These are phyloP conservation scores for Tethea ocularis DNA, from an alignment of 2,888 invertebrate genomes.

Conservation along the genomic window DNA sequence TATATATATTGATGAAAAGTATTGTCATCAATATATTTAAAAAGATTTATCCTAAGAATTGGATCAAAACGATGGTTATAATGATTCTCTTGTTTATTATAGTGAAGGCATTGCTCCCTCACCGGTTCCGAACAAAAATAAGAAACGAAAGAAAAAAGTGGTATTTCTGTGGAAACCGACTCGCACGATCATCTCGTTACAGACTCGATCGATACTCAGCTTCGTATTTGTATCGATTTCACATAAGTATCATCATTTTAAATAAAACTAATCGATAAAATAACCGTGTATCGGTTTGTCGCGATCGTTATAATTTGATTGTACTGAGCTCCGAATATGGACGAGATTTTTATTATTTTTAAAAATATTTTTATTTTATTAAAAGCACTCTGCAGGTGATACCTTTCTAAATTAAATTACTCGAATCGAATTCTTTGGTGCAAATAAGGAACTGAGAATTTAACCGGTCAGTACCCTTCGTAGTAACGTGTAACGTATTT, in stretches of 20 bases:
- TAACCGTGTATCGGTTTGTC: slow-evolving; percentile 10
- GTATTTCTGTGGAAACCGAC: slow-evolving; percentile 72
- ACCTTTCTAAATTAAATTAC: background rate
- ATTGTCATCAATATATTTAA: background rate
- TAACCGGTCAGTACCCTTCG: background rate
- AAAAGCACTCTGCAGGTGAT: background rate
- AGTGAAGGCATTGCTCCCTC: slow-evolving; percentile 74
- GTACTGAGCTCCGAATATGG: background rate
- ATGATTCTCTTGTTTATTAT: slow-evolving; percentile 60
- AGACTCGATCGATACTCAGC: slow-evolving; percentile 51
- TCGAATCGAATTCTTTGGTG: slow-evolving; percentile 5
- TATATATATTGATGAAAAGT: too few species aligned
- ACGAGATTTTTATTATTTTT: background rate
- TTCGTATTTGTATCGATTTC: slow-evolving; percentile 43
- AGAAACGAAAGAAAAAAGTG: slow-evolving; percentile 62
- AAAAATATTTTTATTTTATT: background rate
- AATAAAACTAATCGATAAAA: slow-evolving; percentile 7
- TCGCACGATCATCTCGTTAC: slow-evolving; percentile 66
- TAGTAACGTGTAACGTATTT: background rate
- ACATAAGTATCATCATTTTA: slow-evolving; percentile 2
- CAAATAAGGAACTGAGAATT: background rate
- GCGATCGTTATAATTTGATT: background rate
- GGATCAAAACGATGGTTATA: slow-evolving; percentile 45
- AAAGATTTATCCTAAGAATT: slow-evolving; percentile 22
- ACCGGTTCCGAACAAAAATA: slow-evolving; percentile 62